Evolutionary conservation across 2,888 invertebrate species (phyloP).

Genomic region (Tachina lurida): DNA sequence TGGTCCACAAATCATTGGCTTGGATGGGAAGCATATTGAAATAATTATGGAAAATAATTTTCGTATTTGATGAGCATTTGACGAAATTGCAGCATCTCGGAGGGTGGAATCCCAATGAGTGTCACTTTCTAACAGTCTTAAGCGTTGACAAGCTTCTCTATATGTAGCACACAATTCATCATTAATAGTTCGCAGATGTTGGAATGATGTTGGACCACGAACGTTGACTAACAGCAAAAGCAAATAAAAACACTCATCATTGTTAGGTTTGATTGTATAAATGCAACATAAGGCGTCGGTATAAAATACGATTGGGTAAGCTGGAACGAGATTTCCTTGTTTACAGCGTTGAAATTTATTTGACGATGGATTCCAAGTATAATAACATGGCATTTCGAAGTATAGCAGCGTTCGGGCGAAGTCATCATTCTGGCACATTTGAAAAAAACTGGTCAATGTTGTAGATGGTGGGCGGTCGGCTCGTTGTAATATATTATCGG

Average conservation of each 20-base stretch:
- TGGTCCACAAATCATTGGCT: neutral
- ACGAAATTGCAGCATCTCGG: neutral
- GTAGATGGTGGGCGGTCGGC: too few relatives aligned
- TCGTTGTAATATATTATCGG: neutral
- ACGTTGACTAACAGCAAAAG: neutral
- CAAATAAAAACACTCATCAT: slow-evolving; percentile 2
- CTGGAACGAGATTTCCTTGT: neutral
- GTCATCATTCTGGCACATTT: too few relatives aligned
- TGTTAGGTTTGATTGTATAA: neutral
- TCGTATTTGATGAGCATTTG: slow-evolving; percentile 1
- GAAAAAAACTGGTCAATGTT: too few relatives aligned
- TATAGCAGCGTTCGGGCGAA: neutral
- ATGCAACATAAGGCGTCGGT: neutral
- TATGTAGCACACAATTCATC: neutral
- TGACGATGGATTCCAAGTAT: too few relatives aligned
- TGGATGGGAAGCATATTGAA: neutral
- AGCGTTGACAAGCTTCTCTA: neutral
- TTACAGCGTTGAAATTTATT: neutral
- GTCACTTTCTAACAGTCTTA: neutral
- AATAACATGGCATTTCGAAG: neutral
- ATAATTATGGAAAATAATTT: neutral
- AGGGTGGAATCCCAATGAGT: neutral
- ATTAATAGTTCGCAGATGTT: too few relatives aligned
- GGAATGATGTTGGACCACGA: neutral
- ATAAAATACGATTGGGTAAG: neutral